Base-by-base conservation (phyloP, 2,113 vertebrate genomes). In the Ovibos moschatus region DNA sequence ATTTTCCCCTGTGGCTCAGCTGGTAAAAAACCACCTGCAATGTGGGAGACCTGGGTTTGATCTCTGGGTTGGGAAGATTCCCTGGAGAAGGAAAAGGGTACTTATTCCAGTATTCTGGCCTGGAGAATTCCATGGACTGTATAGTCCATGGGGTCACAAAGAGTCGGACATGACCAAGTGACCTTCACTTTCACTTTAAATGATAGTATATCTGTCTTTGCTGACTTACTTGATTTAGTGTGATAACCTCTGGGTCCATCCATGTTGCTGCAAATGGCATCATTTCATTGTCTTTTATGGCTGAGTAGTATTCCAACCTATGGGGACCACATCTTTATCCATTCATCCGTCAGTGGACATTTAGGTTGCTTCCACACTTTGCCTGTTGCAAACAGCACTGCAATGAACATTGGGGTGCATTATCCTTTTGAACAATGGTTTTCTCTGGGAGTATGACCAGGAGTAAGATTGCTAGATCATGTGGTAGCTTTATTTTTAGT, bases 111-210 rank as follows among this genome's bases (percentile, higher is more conserved):
- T n/a, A 64, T n/a, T 8, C 30, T 64, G 15, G 62, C 62, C 7
- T 64, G 62, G 62, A 64, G 15, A 64, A n/a, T 64, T 64, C 62
- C 30, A 64, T 64, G 62, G 62, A 64, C 15, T 9, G 7, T n/a
- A n/a, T n/a, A n/a, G 7, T 17, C 30, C 62, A 9, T 64, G 62
- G 15, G 30, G 15, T 64, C 62, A 64, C 30, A 64, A n/a, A 64
- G 30, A 17, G 15, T 64, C 3, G 0, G 62, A 64, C 62, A n/a
- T 0, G 14, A 64, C 30, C 3, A 3, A 64, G 6, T 16, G 60
- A 62, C 14, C 60, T 62, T 62, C 15, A 64, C 30, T 64, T 33
- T 64, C 30, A 64, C 30, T 74, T 23, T 40, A 74, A 23, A 3
- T 40, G 33, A 74, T 23, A 74, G 9, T 6, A 1, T 74, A 74